phyloP scores from a whole-genome alignment of 2,888 invertebrate genomes.

The Metallyticus violacea region DNA sequence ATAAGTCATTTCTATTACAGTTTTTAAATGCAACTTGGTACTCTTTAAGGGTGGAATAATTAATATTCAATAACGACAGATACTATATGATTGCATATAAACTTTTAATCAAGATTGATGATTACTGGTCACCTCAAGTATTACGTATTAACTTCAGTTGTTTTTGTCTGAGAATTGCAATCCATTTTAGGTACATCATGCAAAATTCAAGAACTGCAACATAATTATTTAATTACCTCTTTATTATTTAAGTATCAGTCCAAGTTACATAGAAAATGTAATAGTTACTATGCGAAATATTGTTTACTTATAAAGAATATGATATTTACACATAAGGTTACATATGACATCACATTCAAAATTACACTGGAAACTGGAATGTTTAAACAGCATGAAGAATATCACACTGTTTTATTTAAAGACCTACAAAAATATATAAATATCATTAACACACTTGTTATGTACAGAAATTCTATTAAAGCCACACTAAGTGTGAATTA shows the following conservation, averaged over 20 bases:
- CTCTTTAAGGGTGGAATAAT: no score
- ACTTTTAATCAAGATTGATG: no score
- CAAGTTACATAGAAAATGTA: not conserved
- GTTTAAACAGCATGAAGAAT: not conserved
- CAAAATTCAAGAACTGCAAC: not conserved
- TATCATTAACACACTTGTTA: not conserved
- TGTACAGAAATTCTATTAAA: not conserved
- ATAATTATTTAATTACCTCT: not conserved
- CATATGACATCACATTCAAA: not conserved
- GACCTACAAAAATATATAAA: slow-evolving; percentile 17
- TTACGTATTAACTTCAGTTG: not conserved
- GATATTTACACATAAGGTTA: not conserved
- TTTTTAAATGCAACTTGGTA: no score
- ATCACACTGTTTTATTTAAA: not conserved
- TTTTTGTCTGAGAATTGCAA: not conserved
- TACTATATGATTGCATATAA: no score
- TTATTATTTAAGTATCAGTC: not conserved
- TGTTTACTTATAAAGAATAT: not conserved
- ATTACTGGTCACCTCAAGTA: not conserved
- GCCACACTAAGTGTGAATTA: not conserved
- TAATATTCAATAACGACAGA: no score
- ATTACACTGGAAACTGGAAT: not conserved
- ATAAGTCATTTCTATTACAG: no score
- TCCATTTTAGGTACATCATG: not conserved
- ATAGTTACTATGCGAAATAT: not conserved